Evolutionary conservation across 2,113 vertebrate genomes (phyloP).

Genomic region (Lepus timidus): DNA sequence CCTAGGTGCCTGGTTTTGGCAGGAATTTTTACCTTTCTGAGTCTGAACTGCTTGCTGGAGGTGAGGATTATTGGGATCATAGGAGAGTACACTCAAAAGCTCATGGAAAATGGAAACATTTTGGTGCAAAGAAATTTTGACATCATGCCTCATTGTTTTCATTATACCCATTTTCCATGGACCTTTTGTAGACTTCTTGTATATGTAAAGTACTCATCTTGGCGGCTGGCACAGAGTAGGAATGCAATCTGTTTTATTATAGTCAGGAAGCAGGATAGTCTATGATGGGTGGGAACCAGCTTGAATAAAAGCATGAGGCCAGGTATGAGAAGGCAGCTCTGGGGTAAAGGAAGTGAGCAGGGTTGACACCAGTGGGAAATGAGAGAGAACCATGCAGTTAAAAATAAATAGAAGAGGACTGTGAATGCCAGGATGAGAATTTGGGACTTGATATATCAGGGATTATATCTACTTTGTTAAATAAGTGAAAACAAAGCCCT

Average conservation of each 20-base stretch:
- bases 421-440: not conserved
- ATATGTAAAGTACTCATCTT: not conserved
- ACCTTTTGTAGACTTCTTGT: too few species aligned
- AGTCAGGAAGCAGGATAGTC: not conserved
- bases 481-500: constrained; percentile 7
- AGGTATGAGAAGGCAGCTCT: not conserved
- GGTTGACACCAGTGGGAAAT: not conserved
- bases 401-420: not conserved
- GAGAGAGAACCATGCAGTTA: not conserved
- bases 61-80: not conserved
- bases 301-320: not conserved
- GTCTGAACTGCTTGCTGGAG: not conserved
- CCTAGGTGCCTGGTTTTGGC: not conserved
- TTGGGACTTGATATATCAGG: not conserved
- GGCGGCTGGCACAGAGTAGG: not conserved
- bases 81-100: too few species aligned
- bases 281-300: not conserved
- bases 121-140: too few species aligned
- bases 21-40: not conserved
- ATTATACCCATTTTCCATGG: too few species aligned
- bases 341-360: not conserved
- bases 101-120: too few species aligned
- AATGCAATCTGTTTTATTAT: not conserved
- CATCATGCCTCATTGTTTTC: too few species aligned
- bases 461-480: not conserved